Percentiles rank a stretch among this genome's conserved stretches.
Evolutionary conservation across 2,113 vertebrate genomes (phyloP).

Genomic region (Gorsachius goisagi): DNA sequence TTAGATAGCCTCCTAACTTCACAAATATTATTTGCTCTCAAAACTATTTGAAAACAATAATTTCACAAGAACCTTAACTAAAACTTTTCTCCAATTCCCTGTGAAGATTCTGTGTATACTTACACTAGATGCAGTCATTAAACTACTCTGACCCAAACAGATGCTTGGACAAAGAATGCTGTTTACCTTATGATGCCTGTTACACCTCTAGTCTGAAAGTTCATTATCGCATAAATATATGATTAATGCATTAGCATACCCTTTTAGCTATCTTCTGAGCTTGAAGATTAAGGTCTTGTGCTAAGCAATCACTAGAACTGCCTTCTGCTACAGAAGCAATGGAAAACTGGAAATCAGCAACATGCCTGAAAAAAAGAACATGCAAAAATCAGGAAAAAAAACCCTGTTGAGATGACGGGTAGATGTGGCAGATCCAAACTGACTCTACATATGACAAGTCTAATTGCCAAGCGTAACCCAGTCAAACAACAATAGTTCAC

Average conservation of each 20-base stretch:
- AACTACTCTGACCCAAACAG: background rate
- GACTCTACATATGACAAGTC: background rate
- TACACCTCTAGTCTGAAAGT: background rate
- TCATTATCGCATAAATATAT: background rate
- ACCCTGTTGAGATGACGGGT: background rate
- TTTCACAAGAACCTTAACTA: background rate
- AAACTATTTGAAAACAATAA: background rate
- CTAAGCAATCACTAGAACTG: constrained; percentile 31
- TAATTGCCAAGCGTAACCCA: background rate
- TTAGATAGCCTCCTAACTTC: background rate
- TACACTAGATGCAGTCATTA: background rate
- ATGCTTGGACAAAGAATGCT: background rate
- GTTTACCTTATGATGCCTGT: background rate
- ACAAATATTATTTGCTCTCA: background rate
- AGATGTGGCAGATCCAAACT: background rate
- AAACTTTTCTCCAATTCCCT: background rate
- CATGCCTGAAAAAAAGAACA: constrained; percentile 63
- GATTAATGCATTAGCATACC: constrained; percentile 65
- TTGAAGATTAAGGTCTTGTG: constrained; percentile 71
- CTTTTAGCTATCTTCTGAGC: constrained; percentile 76
- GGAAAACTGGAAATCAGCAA: constrained; percentile 82
- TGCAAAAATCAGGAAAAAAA: background rate
- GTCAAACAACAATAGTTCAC: background rate
- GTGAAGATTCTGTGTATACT: background rate
- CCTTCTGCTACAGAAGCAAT: constrained; percentile 71